These are phyloP conservation scores for Synanthedon tipuliformis DNA, from an alignment of 2,888 invertebrate species.

Conservation along the genomic window DNA sequence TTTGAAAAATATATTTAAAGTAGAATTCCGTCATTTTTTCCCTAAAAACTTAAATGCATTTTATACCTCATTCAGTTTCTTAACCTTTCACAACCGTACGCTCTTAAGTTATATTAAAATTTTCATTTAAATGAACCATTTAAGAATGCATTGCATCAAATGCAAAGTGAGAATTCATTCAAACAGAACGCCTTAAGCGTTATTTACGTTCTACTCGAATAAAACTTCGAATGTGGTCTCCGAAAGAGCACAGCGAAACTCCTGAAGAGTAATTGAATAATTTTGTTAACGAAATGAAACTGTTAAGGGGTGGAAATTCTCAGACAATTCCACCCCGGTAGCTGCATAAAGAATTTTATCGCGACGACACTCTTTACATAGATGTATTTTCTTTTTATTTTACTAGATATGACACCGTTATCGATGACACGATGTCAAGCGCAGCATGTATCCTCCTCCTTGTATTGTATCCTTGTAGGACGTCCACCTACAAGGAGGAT, in stretches of 20 bases:
- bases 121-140: not conserved
- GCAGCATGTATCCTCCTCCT: no score
- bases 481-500: no score
- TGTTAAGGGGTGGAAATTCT: constrained; percentile 29
- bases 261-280: constrained; percentile 51
- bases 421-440: no score
- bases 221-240: not conserved
- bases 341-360: constrained; percentile 56
- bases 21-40: no score
- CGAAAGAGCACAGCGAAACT: constrained; percentile 12
- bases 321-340: constrained; percentile 41
- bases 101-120: no score
- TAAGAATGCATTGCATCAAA: not conserved
- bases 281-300: constrained; percentile 62
- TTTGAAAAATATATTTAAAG: no score
- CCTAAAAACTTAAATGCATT: no score
- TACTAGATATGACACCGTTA: not conserved
- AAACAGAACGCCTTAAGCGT: not conserved
- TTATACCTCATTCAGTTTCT: no score
- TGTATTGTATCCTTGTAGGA: no score
- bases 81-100: no score
- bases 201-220: not conserved
- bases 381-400: constrained; percentile 4
- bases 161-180: not conserved
- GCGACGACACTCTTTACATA: constrained; percentile 19